A percentile compares a stretch with the other conserved stretches of the same genome.
phyloP scores from a whole-genome alignment of 2,888 invertebrate species.

The Ophion ellenae region DNA sequence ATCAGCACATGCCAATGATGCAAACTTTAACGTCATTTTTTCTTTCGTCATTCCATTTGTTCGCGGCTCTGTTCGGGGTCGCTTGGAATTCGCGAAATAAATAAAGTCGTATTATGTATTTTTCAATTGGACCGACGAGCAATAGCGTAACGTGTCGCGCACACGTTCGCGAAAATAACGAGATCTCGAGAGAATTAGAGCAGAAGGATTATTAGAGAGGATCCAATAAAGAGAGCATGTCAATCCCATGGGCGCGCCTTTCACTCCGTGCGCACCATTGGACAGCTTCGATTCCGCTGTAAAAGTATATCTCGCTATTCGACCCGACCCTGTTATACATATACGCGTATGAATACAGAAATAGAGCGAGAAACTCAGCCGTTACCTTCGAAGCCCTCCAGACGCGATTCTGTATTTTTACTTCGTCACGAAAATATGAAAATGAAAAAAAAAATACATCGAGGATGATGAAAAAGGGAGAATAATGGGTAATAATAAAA shows the following conservation, averaged over 20 bases:
- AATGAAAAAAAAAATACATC: not conserved
- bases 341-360: conserved; percentile 5
- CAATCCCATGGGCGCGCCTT: conserved; percentile 15
- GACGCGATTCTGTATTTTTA: not conserved
- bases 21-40: too few species aligned
- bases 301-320: conserved; percentile 41
- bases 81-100: too few species aligned
- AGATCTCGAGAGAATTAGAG: conserved; percentile 59
- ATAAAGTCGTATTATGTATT: not conserved
- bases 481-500: too few species aligned
- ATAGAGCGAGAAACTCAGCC: conserved; percentile 33
- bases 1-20: too few species aligned
- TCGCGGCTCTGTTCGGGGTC: too few species aligned
- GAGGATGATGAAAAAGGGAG: too few species aligned
- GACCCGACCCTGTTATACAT: not conserved
- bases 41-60: not conserved
- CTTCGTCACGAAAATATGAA: not conserved
- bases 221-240: conserved; percentile 55
- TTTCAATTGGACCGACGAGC: not conserved
- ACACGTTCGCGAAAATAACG: conserved; percentile 26
- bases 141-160: not conserved
- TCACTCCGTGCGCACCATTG: conserved; percentile 35
- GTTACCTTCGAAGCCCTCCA: not conserved
- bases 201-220: conserved; percentile 54
- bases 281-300: conserved; percentile 43